Base-by-base conservation (phyloP, 2,888 invertebrate genomes). In the Steromphala cineraria region DNA sequence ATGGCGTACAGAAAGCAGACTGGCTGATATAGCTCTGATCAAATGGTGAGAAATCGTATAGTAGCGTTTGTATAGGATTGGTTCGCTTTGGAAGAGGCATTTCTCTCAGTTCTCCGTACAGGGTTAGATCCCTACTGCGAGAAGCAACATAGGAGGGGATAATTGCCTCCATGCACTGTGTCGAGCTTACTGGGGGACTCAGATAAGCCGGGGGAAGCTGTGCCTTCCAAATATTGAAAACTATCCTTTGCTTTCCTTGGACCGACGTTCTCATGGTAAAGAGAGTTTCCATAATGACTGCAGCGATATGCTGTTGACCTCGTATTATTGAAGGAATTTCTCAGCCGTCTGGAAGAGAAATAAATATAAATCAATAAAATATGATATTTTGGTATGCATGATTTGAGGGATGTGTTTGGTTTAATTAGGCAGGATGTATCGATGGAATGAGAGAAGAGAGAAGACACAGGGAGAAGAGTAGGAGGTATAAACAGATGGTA, bases 291-390 rank as follows among this genome's bases (percentile, higher is more conserved):
- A 10, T 28, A 24, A 62, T 62, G 62, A 62, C 62, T 24, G 62
- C 62, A 62, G 13, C 62, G 62, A 62, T 62, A 62, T 24, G 62
- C 7, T 17, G 28, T 19, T 62, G 62, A 24, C 62, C 62, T 24
- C 28, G 28, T 24, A 28, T 24, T 46, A 46, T 46, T 46, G 1
- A 46, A 46, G 13, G 46, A 46, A 46, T 62, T 28, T 62, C 15
- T 62, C 28, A 28, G 62, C 24, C 28, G 62, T 62, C 62, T 62
- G 62, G 24, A 62, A 24, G 62, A 62, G 28, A 62, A 28, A 62
- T 62, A n/a, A 62, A 62, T 62, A 62, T 28, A 62, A 62, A 62
- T 62, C 62, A 62, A 62, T 62, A 62, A 62, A 62, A 62, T 62
- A 62, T 24, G 62, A 62, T 24, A 24, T 28, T 15, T 21, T 17